phyloP scores from a whole-genome alignment of 1,140 invertebrate species.

The Polyergus mexicanus region DNA sequence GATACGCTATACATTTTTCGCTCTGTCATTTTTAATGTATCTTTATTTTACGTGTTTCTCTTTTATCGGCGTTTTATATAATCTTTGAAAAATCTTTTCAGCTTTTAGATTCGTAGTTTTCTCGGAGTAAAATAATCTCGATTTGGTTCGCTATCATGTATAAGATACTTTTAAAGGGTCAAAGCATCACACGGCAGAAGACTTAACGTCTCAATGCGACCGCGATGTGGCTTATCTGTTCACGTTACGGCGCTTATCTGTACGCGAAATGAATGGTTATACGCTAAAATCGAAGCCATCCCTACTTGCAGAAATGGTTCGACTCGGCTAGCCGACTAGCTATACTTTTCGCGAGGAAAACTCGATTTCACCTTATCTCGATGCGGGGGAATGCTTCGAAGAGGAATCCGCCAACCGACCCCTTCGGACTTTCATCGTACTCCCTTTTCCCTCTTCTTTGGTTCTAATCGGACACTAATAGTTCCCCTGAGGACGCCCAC shows the following conservation, averaged over 20 bases:
- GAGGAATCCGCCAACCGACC: constrained; percentile 58
- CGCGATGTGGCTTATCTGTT: constrained; percentile 51
- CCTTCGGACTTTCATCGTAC: constrained; percentile 49
- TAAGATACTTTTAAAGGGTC: constrained; percentile 6
- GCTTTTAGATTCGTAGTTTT: neutral
- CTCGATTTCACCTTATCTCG: constrained; percentile 75
- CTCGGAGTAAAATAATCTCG: neutral
- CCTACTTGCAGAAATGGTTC: constrained; percentile 31
- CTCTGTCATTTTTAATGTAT: neutral
- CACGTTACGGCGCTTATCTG: constrained; percentile 44
- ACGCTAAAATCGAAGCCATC: constrained; percentile 49
- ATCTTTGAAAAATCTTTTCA: neutral
- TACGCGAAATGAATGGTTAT: constrained; percentile 39
- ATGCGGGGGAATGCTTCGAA: constrained; percentile 62
- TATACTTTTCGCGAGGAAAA: constrained; percentile 62
- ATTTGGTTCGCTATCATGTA: constrained; percentile 2
- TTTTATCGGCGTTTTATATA: neutral
- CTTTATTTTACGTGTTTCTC: neutral
- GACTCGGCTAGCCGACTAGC: constrained; percentile 49
- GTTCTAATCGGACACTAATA: constrained; percentile 77
- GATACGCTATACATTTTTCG: neutral
- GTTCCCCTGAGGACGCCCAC: constrained; percentile 70
- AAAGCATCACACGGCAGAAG: constrained; percentile 7
- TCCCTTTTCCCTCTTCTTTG: constrained; percentile 38
- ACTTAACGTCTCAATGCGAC: constrained; percentile 48